These are phyloP conservation scores for Lithophane socia DNA, from an alignment of 2,888 invertebrate genomes.

Conservation along the genomic window DNA sequence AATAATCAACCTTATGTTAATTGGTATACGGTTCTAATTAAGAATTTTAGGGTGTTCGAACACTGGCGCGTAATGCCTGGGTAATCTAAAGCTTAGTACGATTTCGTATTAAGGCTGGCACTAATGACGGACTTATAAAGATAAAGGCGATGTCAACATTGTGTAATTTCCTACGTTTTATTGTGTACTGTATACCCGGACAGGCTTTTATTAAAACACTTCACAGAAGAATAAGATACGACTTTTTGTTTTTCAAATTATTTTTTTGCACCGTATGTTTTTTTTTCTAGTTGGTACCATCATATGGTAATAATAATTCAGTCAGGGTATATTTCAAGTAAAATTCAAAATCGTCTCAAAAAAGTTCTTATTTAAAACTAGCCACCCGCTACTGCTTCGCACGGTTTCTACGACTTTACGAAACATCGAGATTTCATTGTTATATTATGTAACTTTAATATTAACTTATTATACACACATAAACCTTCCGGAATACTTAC, in stretches of 20 bases:
- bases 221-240: no score
- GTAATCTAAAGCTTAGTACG: conserved; percentile 51
- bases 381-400: no score
- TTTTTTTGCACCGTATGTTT: no score
- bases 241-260: no score
- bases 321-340: no score
- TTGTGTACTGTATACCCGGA: conserved; percentile 1
- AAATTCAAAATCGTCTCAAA: background rate
- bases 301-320: no score
- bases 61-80: conserved; percentile 40
- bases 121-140: conserved; percentile 53
- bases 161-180: conserved; percentile 36
- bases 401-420: no score
- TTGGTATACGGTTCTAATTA: conserved; percentile 41
- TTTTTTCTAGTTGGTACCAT: no score
- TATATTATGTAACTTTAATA: no score
- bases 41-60: conserved; percentile 16
- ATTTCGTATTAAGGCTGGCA: conserved; percentile 45
- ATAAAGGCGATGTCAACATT: conserved; percentile 48
- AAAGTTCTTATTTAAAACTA: background rate
- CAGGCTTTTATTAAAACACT: background rate
- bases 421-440: no score
- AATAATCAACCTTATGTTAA: conserved; percentile 47
- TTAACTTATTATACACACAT: no score
- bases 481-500: no score